Percentiles rank a stretch among this genome's conserved stretches.
phyloP scores from a whole-genome alignment of 2,888 invertebrate species.

The Microctonus hyperodae region DNA sequence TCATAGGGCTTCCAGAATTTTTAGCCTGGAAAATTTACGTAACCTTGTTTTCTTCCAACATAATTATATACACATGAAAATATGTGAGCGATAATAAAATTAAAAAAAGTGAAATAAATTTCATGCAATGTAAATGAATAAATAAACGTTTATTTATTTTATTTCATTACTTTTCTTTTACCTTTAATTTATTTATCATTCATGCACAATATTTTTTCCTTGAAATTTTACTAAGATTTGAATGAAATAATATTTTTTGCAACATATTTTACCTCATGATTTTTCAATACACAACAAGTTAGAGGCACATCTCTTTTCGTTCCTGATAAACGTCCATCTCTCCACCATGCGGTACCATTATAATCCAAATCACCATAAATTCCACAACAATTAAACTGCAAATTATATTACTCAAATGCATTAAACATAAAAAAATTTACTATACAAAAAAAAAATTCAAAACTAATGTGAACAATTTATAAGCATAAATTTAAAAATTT shows the following conservation, averaged over 20 bases:
- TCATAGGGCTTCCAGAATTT: slow-evolving; percentile 61
- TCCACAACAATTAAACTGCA: slow-evolving; percentile 64
- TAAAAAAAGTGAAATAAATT: too few relatives aligned
- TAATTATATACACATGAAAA: too few relatives aligned
- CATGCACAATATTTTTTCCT: neutral
- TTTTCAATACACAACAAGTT: slow-evolving; percentile 60
- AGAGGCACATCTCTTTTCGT: slow-evolving; percentile 56
- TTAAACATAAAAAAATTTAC: neutral
- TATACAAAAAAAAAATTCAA: neutral
- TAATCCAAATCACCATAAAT: slow-evolving; percentile 61
- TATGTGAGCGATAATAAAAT: too few relatives aligned
- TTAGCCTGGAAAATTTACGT: slow-evolving; percentile 43
- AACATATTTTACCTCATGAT: slow-evolving; percentile 52
- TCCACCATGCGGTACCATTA: slow-evolving; percentile 62
- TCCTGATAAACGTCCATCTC: slow-evolving; percentile 55
- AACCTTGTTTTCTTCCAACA: neutral
- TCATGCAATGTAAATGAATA: too few relatives aligned
- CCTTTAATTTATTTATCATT: neutral
- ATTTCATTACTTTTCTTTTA: neutral
- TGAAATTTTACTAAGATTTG: neutral
- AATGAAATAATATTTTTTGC: too few relatives aligned
- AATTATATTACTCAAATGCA: too few relatives aligned
- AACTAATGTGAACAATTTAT: neutral
- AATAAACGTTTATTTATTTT: too few relatives aligned
- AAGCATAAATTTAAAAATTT: too few relatives aligned